Evolutionary conservation across 2,797 vertebrate genomes (phyloP).

Genomic region (Spheniscus humboldti): DNA sequence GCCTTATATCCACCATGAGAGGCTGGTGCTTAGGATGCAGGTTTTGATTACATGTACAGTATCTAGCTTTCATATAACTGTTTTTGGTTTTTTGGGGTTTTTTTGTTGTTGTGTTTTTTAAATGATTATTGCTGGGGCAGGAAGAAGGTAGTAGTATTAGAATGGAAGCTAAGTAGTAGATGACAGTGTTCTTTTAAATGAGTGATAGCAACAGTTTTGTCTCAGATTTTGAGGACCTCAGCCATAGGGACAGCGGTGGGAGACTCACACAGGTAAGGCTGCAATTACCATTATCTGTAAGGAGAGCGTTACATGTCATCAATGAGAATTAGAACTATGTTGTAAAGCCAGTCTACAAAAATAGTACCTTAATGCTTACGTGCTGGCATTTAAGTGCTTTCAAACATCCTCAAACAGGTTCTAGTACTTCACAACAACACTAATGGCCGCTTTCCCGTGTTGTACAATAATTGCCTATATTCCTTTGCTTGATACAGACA

Average conservation of each 20-base stretch:
- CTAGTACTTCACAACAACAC: not conserved
- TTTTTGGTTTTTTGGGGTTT: fast-evolving
- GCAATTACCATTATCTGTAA: not conserved
- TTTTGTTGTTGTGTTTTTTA: not conserved
- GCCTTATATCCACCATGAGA: not conserved
- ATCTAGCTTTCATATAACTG: not conserved
- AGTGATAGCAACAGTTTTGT: not conserved
- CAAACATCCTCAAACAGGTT: not conserved
- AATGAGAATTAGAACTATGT: not conserved
- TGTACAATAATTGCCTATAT: not conserved
- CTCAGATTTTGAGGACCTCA: not conserved
- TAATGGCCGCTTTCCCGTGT: not conserved
- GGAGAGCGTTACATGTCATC: fast-evolving
- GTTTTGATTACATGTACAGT: not conserved
- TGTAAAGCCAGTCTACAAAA: not conserved
- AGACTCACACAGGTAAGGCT: not conserved
- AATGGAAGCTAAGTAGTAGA: not conserved
- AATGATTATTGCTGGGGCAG: not conserved
- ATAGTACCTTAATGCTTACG: no score
- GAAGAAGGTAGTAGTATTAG: not conserved
- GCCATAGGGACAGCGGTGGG: fast-evolving
- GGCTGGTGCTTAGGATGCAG: not conserved
- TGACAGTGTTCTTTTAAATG: not conserved
- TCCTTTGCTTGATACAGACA: not conserved
- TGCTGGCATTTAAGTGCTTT: not conserved